Percentiles rank a stretch among this genome's conserved stretches.
phyloP scores from a whole-genome alignment of 2,113 vertebrate genomes.

The Arvicanthis niloticus region DNA sequence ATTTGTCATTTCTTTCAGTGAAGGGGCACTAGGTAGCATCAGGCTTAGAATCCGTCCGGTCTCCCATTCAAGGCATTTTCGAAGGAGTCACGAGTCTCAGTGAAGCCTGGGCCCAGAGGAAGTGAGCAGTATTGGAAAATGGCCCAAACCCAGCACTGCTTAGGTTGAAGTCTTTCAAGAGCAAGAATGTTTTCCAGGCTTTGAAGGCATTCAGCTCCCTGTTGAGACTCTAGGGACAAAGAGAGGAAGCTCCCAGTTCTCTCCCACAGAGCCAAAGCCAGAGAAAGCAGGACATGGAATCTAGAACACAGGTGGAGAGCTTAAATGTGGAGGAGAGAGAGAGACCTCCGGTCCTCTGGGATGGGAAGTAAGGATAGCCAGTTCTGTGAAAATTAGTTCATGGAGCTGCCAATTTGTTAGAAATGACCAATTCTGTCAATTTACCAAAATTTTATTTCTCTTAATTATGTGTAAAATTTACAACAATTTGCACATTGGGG shows the following conservation, averaged over 20 bases:
- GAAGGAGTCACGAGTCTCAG: slow-evolving; percentile 25
- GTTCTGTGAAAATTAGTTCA: slow-evolving; percentile 48
- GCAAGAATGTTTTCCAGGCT: slow-evolving; percentile 54
- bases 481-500: slow-evolving; percentile 26
- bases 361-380: slow-evolving; percentile 36
- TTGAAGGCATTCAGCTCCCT: slow-evolving; percentile 58
- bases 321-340: background rate
- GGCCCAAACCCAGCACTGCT: slow-evolving; percentile 53
- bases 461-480: slow-evolving; percentile 60
- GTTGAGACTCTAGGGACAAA: slow-evolving; percentile 44
- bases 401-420: background rate
- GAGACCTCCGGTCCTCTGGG: slow-evolving; percentile 30
- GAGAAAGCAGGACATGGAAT: slow-evolving; percentile 32
- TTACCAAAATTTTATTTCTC: slow-evolving; percentile 54
- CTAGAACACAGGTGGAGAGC: slow-evolving; percentile 68
- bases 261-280: slow-evolving; percentile 48
- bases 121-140: slow-evolving; percentile 55
- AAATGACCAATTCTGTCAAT: slow-evolving; percentile 49
- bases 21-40: background rate
- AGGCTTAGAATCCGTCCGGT: slow-evolving; percentile 29
- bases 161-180: slow-evolving; percentile 59
- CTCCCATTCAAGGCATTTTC: background rate
- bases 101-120: slow-evolving; percentile 29
- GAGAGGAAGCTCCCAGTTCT: slow-evolving; percentile 47
- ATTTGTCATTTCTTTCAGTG: slow-evolving; percentile 8